phyloP scores from a whole-genome alignment of 2,888 invertebrate species.

The Pterostichus madidus region DNA sequence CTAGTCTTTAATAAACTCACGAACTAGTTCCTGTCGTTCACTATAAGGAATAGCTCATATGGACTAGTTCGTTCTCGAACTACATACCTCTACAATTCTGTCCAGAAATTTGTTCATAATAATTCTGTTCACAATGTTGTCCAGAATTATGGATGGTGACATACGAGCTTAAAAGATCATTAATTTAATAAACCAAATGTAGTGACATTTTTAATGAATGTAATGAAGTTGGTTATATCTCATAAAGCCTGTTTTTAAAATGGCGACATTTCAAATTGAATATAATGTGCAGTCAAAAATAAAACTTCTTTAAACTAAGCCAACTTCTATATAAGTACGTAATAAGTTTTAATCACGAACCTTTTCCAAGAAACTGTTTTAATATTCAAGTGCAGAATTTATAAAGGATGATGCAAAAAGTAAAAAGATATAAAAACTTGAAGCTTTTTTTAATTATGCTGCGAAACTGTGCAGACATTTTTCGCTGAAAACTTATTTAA shows the following conservation, averaged over 20 bases:
- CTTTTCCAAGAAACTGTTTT: conserved; percentile 48
- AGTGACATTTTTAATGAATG: too few species aligned
- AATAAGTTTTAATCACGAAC: conserved; percentile 47
- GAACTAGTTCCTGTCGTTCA: too few species aligned
- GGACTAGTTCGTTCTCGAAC: too few species aligned
- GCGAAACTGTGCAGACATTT: conserved; percentile 35
- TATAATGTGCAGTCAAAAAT: conserved; percentile 29
- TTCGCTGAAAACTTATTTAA: conserved; percentile 51
- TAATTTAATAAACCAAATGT: too few species aligned
- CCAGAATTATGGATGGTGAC: too few species aligned
- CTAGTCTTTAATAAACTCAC: too few species aligned
- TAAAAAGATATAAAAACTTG: conserved; percentile 51
- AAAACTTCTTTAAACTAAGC: conserved; percentile 42
- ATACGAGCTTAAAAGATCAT: too few species aligned
- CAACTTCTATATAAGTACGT: conserved; percentile 46
- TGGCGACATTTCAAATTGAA: conserved; percentile 34
- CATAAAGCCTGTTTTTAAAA: background rate
- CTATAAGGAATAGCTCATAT: too few species aligned
- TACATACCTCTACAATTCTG: too few species aligned
- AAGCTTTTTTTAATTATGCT: conserved; percentile 51
- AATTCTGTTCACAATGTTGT: too few species aligned
- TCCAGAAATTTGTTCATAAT: too few species aligned
- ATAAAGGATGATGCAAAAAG: conserved; percentile 47
- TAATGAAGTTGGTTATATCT: too few species aligned
- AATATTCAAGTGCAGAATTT: conserved; percentile 51